These are phyloP conservation scores for Pantherophis alleghaniensis DNA, from an alignment of 2,797 vertebrate genomes.

Conservation along the genomic window DNA sequence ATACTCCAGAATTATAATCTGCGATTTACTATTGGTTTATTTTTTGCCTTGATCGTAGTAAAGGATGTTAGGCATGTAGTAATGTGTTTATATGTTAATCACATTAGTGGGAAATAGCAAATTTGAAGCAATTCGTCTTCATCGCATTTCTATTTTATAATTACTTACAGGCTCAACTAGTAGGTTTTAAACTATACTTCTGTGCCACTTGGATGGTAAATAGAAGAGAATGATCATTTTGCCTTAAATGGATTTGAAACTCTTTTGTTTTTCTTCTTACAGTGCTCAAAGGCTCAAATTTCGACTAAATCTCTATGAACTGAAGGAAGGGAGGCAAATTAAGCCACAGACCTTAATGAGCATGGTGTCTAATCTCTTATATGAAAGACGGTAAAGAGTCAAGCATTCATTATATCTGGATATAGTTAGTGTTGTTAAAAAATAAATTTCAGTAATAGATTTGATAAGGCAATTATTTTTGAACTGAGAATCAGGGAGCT, in stretches of 20 bases:
- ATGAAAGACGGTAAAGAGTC: slow-evolving; percentile 85
- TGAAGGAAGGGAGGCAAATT: slow-evolving; percentile 97
- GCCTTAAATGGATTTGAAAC: not conserved
- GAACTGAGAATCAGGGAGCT: not conserved
- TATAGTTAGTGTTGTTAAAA: not conserved
- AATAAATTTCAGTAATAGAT: not conserved
- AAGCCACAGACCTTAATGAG: slow-evolving; percentile 98
- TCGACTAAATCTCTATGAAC: slow-evolving; percentile 93
- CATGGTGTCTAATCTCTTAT: slow-evolving; percentile 97
- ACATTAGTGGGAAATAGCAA: not conserved
- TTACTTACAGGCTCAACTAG: not conserved
- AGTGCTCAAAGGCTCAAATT: slow-evolving; percentile 96
- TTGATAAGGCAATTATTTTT: not conserved
- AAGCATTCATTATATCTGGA: not conserved
- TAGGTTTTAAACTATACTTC: not conserved
- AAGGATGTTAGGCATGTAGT: not conserved
- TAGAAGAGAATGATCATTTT: not conserved
- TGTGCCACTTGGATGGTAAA: not conserved
- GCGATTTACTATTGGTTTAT: not conserved
- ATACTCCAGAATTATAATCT: not conserved
- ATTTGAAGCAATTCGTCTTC: not conserved
- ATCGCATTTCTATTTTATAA: not conserved
- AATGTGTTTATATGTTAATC: not conserved
- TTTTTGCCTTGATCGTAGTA: not conserved
- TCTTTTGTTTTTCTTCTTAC: not conserved